phyloP scores from a whole-genome alignment of 2,113 vertebrate genomes.

The Anguilla japonica region DNA sequence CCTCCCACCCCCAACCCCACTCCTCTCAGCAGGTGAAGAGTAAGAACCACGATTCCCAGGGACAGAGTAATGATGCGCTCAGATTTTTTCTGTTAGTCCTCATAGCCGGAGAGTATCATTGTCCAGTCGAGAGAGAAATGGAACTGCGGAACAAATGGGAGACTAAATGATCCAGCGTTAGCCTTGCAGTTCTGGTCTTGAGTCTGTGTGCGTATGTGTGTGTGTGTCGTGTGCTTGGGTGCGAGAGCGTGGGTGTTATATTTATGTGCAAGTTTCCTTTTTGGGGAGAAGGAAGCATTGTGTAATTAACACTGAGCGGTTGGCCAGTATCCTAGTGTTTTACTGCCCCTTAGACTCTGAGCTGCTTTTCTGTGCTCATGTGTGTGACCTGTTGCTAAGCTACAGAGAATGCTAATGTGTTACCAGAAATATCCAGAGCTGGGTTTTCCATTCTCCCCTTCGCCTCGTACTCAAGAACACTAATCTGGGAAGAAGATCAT shows the following conservation, averaged over 20 bases:
- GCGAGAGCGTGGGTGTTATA: background rate
- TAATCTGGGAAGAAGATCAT: constrained; percentile 20
- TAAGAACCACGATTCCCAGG: background rate
- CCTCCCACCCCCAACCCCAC: constrained; percentile 2
- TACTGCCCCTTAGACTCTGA: background rate
- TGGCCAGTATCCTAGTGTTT: background rate
- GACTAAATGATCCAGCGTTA: constrained; percentile 5
- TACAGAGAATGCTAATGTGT: constrained; percentile 44
- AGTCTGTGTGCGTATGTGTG: background rate
- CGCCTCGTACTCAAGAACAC: constrained; percentile 5
- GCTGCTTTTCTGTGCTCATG: constrained; percentile 13
- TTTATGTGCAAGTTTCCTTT: background rate
- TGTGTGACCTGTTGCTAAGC: constrained; percentile 49
- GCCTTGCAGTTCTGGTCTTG: background rate
- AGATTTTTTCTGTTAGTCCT: constrained; percentile 20
- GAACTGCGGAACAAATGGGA: constrained; percentile 21
- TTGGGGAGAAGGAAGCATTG: background rate
- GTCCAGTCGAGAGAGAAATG: constrained; percentile 28
- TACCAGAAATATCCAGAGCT: constrained; percentile 43
- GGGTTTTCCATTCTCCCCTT: background rate
- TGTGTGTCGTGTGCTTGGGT: background rate
- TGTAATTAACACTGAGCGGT: background rate
- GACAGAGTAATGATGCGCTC: background rate
- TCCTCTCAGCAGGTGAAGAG: background rate
- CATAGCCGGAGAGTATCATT: constrained; percentile 20